These are phyloP conservation scores for Columba janthina DNA, from an alignment of 2,113 vertebrate genomes.

Conservation along the genomic window DNA sequence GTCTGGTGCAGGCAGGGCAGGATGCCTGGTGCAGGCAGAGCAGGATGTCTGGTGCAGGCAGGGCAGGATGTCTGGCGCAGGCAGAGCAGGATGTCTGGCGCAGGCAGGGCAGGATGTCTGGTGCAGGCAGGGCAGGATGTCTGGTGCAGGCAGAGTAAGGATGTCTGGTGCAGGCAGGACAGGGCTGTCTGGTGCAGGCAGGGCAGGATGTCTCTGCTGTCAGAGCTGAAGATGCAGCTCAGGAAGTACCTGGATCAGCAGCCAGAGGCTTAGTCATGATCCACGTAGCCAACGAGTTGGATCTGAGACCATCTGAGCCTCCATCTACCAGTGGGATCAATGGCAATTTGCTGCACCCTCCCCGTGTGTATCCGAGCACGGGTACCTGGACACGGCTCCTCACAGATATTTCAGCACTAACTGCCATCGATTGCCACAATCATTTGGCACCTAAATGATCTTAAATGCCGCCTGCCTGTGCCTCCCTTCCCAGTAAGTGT, in stretches of 20 bases:
- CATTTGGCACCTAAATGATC: background rate
- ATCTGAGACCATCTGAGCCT: fast-evolving
- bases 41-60: no score
- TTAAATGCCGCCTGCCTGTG: fast-evolving
- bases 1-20: no score
- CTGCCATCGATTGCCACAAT: fast-evolving
- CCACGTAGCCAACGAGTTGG: fast-evolving
- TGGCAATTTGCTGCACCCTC: fast-evolving
- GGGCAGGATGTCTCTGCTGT: no score
- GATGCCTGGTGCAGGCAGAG: no score
- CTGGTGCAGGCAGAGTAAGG: no score
- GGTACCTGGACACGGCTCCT: background rate
- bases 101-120: no score
- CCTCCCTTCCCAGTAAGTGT: background rate
- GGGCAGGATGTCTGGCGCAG: no score
- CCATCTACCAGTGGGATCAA: fast-evolving
- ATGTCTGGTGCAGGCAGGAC: no score
- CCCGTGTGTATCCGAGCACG: fast-evolving
- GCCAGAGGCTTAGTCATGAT: background rate
- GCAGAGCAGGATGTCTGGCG: no score
- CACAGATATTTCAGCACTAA: fast-evolving
- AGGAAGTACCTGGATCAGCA: background rate
- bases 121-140: no score
- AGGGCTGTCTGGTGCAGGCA: no score
- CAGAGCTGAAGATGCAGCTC: background rate